Evolutionary conservation across 2,113 vertebrate genomes (phyloP).

Genomic region (Mionectes macconnelli): DNA sequence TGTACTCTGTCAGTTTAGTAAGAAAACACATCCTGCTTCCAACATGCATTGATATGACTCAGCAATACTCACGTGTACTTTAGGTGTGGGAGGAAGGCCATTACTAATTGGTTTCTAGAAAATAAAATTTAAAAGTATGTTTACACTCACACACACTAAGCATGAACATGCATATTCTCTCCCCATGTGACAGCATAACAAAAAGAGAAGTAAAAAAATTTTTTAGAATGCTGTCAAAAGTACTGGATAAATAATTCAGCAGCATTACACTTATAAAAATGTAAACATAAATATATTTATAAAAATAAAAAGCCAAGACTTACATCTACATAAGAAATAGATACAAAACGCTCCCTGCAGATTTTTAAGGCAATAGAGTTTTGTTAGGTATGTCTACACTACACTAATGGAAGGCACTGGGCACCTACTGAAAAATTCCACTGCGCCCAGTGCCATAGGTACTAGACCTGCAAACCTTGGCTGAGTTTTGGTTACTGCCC

Average conservation of each 20-base stretch:
- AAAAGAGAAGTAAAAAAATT: neutral
- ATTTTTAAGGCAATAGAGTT: neutral
- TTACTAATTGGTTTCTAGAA: constrained; percentile 94
- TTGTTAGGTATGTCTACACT: neutral
- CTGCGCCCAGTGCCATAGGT: neutral
- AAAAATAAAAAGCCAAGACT: neutral
- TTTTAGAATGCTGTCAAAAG: neutral
- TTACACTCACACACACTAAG: neutral
- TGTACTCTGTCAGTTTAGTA: neutral
- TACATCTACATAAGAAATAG: neutral
- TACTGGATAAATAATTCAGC: neutral
- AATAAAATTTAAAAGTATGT: constrained; percentile 22
- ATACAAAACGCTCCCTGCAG: neutral
- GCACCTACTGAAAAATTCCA: neutral
- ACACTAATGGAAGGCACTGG: neutral
- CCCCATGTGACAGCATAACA: neutral
- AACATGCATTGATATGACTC: neutral
- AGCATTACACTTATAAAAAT: neutral
- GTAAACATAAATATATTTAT: too few species aligned
- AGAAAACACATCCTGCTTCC: neutral
- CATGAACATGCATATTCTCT: neutral
- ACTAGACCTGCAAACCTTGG: neutral
- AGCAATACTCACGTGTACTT: constrained; percentile 93
- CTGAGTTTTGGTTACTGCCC: neutral
- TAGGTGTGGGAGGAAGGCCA: constrained; percentile 95